Conservation (phyloP, 1,140 invertebrate species). For the Panagrolaimus sp. region DNA sequence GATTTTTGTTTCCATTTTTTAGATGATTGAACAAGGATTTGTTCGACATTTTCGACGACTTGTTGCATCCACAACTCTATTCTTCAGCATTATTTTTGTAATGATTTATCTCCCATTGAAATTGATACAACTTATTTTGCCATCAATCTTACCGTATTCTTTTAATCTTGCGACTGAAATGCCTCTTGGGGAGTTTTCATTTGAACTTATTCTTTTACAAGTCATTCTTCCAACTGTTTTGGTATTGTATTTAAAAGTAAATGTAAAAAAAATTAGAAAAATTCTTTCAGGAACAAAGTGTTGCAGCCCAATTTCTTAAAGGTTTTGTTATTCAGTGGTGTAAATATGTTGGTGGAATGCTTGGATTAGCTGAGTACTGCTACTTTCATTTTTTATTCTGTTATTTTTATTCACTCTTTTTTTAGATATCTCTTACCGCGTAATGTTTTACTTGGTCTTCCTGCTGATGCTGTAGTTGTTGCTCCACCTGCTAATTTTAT, state of each 20-base stretch:
- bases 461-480: constrained; percentile 6
- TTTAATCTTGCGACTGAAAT: constrained; percentile 72
- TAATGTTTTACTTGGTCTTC: constrained; percentile 12
- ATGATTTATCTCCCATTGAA: constrained; percentile 91
- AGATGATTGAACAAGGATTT: constrained; percentile 96
- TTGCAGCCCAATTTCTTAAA: constrained; percentile 86
- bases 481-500: constrained; percentile 16
- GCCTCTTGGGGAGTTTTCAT: constrained; percentile 73
- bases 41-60: constrained; percentile 79
- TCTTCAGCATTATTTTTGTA: constrained; percentile 86
- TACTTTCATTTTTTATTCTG: neutral
- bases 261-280: no score
- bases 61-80: constrained; percentile 77
- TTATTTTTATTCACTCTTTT: neutral
- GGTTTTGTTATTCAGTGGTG: constrained; percentile 81
- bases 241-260: no score
- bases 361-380: constrained; percentile 20
- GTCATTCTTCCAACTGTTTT: constrained; percentile 84
- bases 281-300: constrained; percentile 95
- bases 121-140: constrained; percentile 74
- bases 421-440: constrained; percentile 25
- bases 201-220: constrained; percentile 87
- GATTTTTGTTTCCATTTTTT: constrained; percentile 26
- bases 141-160: constrained; percentile 85
- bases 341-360: constrained; percentile 64